Percentiles rank a stretch among this genome's conserved stretches.
Conservation (phyloP, 1,140 invertebrate species). For the Aphaenogaster ashmeadi region DNA sequence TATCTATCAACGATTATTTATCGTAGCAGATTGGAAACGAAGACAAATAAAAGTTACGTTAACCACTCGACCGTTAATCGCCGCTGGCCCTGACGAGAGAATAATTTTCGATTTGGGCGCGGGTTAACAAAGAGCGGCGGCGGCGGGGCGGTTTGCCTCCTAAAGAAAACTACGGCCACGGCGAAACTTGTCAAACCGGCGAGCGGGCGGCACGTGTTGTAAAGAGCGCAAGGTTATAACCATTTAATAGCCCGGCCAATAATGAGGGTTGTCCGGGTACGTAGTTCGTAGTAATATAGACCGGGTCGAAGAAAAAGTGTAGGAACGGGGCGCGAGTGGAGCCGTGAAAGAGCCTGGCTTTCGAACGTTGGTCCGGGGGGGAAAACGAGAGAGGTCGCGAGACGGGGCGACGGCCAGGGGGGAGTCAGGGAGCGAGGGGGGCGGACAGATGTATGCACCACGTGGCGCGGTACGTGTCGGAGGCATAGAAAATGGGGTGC, state of each 20-base stretch:
- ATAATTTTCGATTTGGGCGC: constrained; percentile 47
- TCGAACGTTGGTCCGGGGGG: background rate
- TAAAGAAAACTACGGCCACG: constrained; percentile 36
- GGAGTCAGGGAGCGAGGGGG: background rate
- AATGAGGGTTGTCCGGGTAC: constrained; percentile 53
- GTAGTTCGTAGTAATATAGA: constrained; percentile 48
- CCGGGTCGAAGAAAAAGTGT: constrained; percentile 48
- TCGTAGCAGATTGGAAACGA: background rate
- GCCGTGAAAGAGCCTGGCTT: constrained; percentile 45
- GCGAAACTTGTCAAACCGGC: constrained; percentile 49
- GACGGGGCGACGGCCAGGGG: background rate
- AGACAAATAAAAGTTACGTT: background rate
- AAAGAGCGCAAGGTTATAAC: constrained; percentile 64
- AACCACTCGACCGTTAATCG: background rate
- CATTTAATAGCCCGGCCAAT: constrained; percentile 64
- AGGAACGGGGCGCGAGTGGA: constrained; percentile 43
- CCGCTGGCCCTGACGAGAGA: constrained; percentile 10
- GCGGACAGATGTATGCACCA: constrained; percentile 63
- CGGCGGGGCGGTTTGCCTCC: constrained; percentile 20
- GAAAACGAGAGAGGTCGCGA: background rate
- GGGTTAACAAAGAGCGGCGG: constrained; percentile 32
- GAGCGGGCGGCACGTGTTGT: constrained; percentile 61
- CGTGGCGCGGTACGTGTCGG: constrained; percentile 58
- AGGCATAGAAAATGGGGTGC: constrained; percentile 62
- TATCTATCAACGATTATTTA: background rate